Evolutionary conservation across 1,140 invertebrate genomes (phyloP).

Genomic region (Scaptodrosophila lebanonensis): DNA sequence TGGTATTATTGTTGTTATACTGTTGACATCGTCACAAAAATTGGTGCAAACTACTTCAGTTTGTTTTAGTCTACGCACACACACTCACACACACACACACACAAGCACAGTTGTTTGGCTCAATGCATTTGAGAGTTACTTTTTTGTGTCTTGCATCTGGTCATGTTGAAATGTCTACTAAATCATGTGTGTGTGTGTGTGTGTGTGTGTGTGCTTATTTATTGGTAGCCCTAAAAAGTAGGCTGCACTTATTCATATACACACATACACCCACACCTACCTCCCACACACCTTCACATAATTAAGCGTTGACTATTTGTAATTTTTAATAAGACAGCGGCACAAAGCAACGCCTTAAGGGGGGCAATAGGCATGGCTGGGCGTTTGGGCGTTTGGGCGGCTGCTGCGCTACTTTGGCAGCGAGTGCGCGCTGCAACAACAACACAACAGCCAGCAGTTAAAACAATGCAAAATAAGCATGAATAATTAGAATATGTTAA

Average conservation of each 20-base stretch:
- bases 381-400: not conserved
- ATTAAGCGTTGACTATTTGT: conserved; percentile 71
- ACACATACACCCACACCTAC: conserved; percentile 8
- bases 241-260: conserved; percentile 36
- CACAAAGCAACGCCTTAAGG: conserved; percentile 7
- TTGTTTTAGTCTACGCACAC: conserved; percentile 11
- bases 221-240: conserved; percentile 51
- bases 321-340: conserved; percentile 70
- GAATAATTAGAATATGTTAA: conserved; percentile 77
- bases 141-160: no score
- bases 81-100: conserved; percentile 10
- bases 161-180: no score
- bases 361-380: not conserved
- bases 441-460: conserved; percentile 10
- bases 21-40: conserved; percentile 70
- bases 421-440: not conserved
- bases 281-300: conserved; percentile 14
- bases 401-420: conserved; percentile 33
- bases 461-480: conserved; percentile 76
- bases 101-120: not conserved
- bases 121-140: conserved; percentile 20
- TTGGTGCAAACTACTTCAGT: conserved; percentile 70
- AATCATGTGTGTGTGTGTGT: conserved; percentile 18
- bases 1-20: conserved; percentile 20
- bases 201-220: conserved; percentile 34